These are phyloP conservation scores for Trinorchestia longiramus DNA, from an alignment of 1,140 invertebrate species.

Conservation along the genomic window DNA sequence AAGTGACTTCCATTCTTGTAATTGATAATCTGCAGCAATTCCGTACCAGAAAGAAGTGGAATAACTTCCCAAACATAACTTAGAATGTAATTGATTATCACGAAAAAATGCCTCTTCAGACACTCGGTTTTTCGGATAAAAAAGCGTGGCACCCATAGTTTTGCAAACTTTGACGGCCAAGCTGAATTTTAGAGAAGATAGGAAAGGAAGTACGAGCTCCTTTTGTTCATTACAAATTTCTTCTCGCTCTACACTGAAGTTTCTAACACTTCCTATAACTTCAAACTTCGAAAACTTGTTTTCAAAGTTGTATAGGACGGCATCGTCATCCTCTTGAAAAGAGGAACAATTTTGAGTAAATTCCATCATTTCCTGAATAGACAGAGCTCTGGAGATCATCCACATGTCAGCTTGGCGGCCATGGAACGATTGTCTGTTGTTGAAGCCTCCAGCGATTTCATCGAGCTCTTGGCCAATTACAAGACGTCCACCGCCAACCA, in stretches of 20 bases:
- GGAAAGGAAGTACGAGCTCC: background rate
- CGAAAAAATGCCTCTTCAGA: background rate
- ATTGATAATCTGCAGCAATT: background rate
- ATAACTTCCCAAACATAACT: background rate
- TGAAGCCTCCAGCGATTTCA: background rate
- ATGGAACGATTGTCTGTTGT: background rate
- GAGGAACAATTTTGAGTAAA: background rate
- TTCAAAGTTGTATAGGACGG: background rate
- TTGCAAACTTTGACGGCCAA: background rate
- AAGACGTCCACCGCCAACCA: background rate
- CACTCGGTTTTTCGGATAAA: background rate
- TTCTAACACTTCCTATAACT: background rate
- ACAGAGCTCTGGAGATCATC: background rate
- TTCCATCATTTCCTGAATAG: background rate
- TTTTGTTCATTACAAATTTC: conserved; percentile 4
- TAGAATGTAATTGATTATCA: background rate
- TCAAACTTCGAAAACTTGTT: background rate
- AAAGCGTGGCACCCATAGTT: background rate
- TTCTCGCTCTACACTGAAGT: background rate
- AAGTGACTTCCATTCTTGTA: background rate
- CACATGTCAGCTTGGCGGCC: conserved; percentile 21
- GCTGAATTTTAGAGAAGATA: background rate
- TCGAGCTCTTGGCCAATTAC: conserved; percentile 51
- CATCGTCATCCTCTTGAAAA: background rate
- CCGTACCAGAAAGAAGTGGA: conserved; percentile 25